These are phyloP conservation scores for Phania funesta DNA, from an alignment of 2,888 invertebrate genomes.

Conservation along the genomic window DNA sequence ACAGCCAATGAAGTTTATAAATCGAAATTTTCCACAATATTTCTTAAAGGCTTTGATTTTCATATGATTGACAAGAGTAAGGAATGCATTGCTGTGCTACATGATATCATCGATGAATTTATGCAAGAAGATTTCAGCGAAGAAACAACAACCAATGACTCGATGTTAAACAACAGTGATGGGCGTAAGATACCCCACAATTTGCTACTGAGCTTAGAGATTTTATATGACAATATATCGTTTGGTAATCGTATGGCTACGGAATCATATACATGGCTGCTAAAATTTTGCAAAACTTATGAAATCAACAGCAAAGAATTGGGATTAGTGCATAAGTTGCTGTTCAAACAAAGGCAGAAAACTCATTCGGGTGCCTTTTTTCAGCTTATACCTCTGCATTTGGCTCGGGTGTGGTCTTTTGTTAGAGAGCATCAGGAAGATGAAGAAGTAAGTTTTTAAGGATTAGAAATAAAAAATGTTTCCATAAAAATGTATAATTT, in stretches of 20 bases:
- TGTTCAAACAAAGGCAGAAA: slow-evolving; percentile 78
- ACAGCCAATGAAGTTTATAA: slow-evolving; percentile 75
- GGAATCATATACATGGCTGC: slow-evolving; percentile 77
- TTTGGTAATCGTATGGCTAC: slow-evolving; percentile 74
- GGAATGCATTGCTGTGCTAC: slow-evolving; percentile 73
- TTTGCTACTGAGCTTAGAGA: slow-evolving; percentile 76
- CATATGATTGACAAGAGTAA: slow-evolving; percentile 69
- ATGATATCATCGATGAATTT: slow-evolving; percentile 74
- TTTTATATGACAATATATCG: slow-evolving; percentile 76
- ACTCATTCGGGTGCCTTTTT: slow-evolving; percentile 78
- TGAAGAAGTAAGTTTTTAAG: slow-evolving; percentile 42
- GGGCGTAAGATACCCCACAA: slow-evolving; percentile 71
- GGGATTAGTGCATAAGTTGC: slow-evolving; percentile 76
- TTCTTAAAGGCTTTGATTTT: slow-evolving; percentile 74
- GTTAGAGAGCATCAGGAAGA: slow-evolving; percentile 71
- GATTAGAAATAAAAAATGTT: neutral
- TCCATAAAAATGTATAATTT: neutral
- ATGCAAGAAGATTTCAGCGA: slow-evolving; percentile 70
- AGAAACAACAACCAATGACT: slow-evolving; percentile 31
- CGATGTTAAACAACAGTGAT: slow-evolving; percentile 42
- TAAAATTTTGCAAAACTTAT: slow-evolving; percentile 75
- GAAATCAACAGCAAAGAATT: slow-evolving; percentile 73
- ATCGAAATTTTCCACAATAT: slow-evolving; percentile 75
- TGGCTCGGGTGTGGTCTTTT: slow-evolving; percentile 74
- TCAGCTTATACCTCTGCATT: slow-evolving; percentile 74